Evolutionary conservation across 2,797 vertebrate genomes (phyloP).

Genomic region (Pterois miles): DNA sequence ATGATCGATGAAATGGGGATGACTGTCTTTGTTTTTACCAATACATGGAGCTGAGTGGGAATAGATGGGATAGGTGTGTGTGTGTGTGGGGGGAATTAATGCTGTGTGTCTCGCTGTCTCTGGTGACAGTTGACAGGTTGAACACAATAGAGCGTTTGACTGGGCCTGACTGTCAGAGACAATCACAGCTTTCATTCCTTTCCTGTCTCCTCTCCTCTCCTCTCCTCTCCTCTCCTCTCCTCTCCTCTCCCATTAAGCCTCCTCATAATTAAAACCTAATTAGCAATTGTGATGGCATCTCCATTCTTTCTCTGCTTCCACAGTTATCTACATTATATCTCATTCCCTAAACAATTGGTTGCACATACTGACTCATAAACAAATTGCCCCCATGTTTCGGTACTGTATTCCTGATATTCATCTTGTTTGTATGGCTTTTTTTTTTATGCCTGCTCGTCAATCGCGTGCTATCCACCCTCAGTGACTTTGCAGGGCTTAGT

Average conservation of each 20-base stretch:
- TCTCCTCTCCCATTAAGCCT: background rate
- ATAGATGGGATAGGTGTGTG: background rate
- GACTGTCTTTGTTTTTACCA: constrained; percentile 30
- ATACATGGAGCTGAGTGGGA: constrained; percentile 26
- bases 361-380: constrained; percentile 3
- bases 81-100: constrained; percentile 47
- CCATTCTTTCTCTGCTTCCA: background rate
- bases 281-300: background rate
- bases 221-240: background rate
- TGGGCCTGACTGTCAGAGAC: constrained; percentile 42
- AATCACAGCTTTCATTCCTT: constrained; percentile 29
- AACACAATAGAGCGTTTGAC: constrained; percentile 64
- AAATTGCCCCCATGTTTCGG: background rate
- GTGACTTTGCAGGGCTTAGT: constrained; percentile 48
- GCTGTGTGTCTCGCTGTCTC: constrained; percentile 58
- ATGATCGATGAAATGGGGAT: constrained; percentile 44
- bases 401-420: constrained; percentile 12
- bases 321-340: background rate
- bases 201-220: background rate
- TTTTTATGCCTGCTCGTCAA: constrained; percentile 4
- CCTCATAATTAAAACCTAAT: background rate
- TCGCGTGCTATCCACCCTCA: background rate
- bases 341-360: background rate
- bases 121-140: constrained; percentile 71
- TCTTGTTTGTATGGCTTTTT: background rate